Evolutionary conservation across 2,113 vertebrate species (phyloP).

Genomic region (Pogonocichla stellata): DNA sequence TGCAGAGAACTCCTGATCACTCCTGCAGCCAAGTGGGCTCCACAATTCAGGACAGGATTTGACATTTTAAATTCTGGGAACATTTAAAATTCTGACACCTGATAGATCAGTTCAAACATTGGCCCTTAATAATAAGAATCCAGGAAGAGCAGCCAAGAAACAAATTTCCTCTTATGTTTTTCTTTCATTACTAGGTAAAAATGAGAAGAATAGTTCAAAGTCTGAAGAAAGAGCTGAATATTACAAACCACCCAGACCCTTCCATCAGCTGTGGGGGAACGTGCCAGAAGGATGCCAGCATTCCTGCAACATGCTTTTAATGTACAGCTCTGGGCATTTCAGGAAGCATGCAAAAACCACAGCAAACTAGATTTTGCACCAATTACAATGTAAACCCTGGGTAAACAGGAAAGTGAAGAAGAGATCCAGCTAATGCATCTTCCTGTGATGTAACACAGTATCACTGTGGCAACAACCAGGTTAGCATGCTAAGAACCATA

Average conservation of each 20-base stretch:
- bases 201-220: constrained; percentile 35
- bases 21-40: not conserved
- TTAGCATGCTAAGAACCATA: not conserved
- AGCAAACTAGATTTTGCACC: not conserved
- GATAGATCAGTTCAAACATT: not conserved
- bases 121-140: not conserved
- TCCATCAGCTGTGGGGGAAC: not conserved
- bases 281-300: not conserved
- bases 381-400: not conserved
- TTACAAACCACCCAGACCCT: not conserved
- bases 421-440: not conserved
- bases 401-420: not conserved
- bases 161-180: not conserved
- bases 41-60: not conserved
- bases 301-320: not conserved
- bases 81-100: not conserved
- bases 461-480: not conserved
- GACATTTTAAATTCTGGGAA: not conserved
- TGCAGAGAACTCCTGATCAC: not conserved
- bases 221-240: constrained; percentile 47
- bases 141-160: not conserved
- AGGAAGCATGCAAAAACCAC: not conserved
- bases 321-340: not conserved
- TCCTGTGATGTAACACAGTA: not conserved
- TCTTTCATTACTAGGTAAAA: constrained; percentile 32